Evolutionary conservation across 2,797 vertebrate species (phyloP).

Genomic region (Peromyscus attwateri): DNA sequence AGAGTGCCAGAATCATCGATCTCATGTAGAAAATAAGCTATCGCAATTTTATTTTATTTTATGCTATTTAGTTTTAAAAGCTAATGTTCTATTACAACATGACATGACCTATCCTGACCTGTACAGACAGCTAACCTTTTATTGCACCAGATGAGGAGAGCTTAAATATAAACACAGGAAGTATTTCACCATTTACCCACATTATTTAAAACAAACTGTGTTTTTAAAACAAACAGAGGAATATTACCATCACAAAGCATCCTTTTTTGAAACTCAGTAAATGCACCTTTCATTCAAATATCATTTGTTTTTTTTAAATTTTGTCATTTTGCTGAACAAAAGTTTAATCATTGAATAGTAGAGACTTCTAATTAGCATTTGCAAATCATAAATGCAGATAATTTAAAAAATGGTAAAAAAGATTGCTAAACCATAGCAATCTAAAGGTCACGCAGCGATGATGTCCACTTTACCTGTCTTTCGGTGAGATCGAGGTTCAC

Average conservation of each 20-base stretch:
- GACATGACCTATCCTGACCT: neutral
- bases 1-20: neutral
- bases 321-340: constrained; percentile 3
- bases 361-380: neutral
- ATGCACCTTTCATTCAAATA: neutral
- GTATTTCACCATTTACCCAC: neutral
- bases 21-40: neutral
- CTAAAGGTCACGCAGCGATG: neutral
- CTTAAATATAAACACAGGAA: constrained; percentile 48
- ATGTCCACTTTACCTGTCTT: constrained; percentile 94
- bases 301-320: neutral
- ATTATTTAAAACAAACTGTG: constrained; percentile 45
- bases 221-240: constrained; percentile 1
- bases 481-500: constrained; percentile 99
- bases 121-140: neutral
- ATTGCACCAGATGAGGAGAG: constrained; percentile 15
- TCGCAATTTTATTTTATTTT: neutral
- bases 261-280: constrained; percentile 6
- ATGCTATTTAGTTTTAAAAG: neutral
- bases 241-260: neutral
- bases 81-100: neutral
- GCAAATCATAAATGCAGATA: neutral
- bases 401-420: neutral
- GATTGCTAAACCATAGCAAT: neutral
- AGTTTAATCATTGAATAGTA: neutral